Evolutionary conservation across 2,888 invertebrate species (phyloP).

Genomic region (Andrena minutula): DNA sequence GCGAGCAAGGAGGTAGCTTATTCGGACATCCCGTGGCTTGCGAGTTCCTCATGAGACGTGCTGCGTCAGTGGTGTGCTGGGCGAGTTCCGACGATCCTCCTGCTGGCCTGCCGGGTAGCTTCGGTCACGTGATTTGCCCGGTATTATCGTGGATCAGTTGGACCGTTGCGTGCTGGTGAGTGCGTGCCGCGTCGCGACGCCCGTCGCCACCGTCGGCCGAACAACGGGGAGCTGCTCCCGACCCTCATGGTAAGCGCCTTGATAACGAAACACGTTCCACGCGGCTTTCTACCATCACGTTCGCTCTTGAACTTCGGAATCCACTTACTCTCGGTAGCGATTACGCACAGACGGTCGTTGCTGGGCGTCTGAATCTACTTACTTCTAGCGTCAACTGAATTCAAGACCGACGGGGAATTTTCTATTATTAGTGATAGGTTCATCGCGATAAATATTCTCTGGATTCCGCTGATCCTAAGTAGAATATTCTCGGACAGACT

Average conservation of each 20-base stretch:
- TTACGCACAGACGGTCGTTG: too few relatives aligned
- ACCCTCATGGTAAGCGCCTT: constrained; percentile 61
- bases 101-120: constrained; percentile 32
- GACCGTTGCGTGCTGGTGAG: constrained; percentile 61
- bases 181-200: constrained; percentile 56
- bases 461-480: too few relatives aligned
- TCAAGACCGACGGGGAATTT: too few relatives aligned
- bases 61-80: constrained; percentile 61
- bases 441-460: too few relatives aligned
- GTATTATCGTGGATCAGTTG: constrained; percentile 47
- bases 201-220: constrained; percentile 40
- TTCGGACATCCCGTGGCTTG: neutral
- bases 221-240: constrained; percentile 15
- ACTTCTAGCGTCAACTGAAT: too few relatives aligned
- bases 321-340: too few relatives aligned
- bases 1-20: too few relatives aligned
- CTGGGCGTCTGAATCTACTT: too few relatives aligned
- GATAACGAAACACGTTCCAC: constrained; percentile 9
- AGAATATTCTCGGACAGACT: too few relatives aligned
- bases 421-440: too few relatives aligned
- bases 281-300: neutral
- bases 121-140: constrained; percentile 60
- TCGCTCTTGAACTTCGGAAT: constrained; percentile 6
- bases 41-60: constrained; percentile 6
- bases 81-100: constrained; percentile 42